These are phyloP conservation scores for Colletes collaris DNA, from an alignment of 2,888 invertebrate species.

Conservation along the genomic window DNA sequence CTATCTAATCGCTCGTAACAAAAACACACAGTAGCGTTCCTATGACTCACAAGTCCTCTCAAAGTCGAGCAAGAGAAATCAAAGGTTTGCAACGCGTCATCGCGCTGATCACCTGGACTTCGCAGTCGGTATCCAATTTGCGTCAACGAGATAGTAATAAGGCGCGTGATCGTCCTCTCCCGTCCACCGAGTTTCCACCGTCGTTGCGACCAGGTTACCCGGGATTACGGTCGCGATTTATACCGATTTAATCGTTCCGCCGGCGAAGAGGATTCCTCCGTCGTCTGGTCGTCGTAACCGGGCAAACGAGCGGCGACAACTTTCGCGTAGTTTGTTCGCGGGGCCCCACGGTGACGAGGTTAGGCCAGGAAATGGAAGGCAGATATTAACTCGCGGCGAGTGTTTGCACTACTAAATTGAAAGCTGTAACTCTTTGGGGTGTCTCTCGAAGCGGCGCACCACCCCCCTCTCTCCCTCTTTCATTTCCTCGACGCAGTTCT, in stretches of 20 bases:
- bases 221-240: constrained; percentile 3
- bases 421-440: constrained; percentile 76
- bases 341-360: constrained; percentile 39
- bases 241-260: constrained; percentile 10
- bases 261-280: not conserved
- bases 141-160: too few species aligned
- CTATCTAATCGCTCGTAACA: too few species aligned
- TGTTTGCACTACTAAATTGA: constrained; percentile 77
- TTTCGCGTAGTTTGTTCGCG: constrained; percentile 34
- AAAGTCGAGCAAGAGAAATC: too few species aligned
- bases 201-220: not conserved
- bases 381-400: constrained; percentile 68
- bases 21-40: too few species aligned
- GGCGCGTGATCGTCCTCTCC: not conserved
- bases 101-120: too few species aligned
- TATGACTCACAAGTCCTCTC: too few species aligned
- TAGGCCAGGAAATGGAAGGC: constrained; percentile 58
- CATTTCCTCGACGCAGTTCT: constrained; percentile 50
- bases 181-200: not conserved
- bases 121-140: too few species aligned
- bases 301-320: not conserved
- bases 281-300: not conserved
- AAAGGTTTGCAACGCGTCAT: too few species aligned
- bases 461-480: constrained; percentile 27
- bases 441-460: constrained; percentile 59